phyloP scores from a whole-genome alignment of 2,113 vertebrate genomes.

The Ranitomeya variabilis region DNA sequence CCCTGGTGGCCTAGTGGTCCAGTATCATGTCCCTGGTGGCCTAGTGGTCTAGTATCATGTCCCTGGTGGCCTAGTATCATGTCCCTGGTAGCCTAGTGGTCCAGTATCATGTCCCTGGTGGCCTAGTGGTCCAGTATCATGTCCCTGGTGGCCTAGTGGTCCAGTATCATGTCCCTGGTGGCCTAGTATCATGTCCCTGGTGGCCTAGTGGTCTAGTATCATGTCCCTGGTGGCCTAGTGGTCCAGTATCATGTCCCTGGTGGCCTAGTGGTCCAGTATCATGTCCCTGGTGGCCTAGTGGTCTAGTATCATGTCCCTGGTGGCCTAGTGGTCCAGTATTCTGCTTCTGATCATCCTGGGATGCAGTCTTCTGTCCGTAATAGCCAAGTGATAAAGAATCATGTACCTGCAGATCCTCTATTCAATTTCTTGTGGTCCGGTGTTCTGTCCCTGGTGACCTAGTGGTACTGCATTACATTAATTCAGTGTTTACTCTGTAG shows the following conservation, averaged over 20 bases:
- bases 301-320: neutral
- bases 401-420: neutral
- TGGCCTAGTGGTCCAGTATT: neutral
- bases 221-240: neutral
- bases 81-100: neutral
- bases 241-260: neutral
- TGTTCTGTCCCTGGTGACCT: neutral
- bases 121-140: neutral
- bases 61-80: neutral
- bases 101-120: neutral
- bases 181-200: too few species aligned
- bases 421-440: neutral
- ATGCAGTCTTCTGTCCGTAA: neutral
- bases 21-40: neutral
- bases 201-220: neutral
- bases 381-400: neutral
- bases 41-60: too few species aligned
- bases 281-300: neutral
- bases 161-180: neutral
- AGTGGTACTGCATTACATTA: neutral
- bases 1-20: neutral
- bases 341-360: neutral
- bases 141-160: neutral
- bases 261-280: neutral
- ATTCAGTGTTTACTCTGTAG: too few species aligned